Base-by-base conservation (phyloP, 2,113 vertebrate genomes). In the Chascanopsetta lugubris region DNA sequence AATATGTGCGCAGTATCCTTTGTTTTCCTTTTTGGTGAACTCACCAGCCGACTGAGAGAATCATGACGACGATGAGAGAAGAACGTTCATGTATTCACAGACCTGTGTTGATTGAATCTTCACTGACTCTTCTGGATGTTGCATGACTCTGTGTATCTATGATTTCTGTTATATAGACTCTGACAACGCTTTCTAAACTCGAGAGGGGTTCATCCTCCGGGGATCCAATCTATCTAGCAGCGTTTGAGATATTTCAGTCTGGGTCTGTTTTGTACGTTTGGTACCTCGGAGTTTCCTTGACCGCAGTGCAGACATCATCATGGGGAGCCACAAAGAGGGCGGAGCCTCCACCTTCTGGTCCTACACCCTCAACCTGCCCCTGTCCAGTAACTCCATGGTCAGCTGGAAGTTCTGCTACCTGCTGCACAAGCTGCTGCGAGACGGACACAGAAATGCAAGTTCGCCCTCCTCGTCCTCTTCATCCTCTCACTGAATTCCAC, bases 321-420 rank as follows among this genome's bases (percentile, higher is more conserved):
- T 99, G 91, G 97, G 97, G 20, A 95, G 95, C 0, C 93, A 98
- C 83, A 96, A 96, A 0, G 97, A 98, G 84, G 93, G 94, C 7
- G 97, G 97, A 22, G 96, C 96, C 0, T 89, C 94, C 80, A 96
- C 95, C 53, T 98, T 98, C 83, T 98, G 97, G 97, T 94, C 94
- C 0, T 95, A 94, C 5, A 88, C 90, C 72, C 92, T 93, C 63
- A 95, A 95, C 10, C 90, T 98, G 75, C 96, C 97, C 0, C 91
- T 98, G 67, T 97, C 97, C 0, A 97, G 97, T 90, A 95, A 95
- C 0, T 93, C 97, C 0, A 93, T 99, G 61, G 84, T 98, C 69
- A 96, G 95, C 91, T 99, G 97, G 97, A 99, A 99, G 87, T 97
- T 97, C 89, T 99, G 97, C 90, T 95, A 99, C 0, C 92, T 98